phyloP scores from a whole-genome alignment of 2,888 invertebrate species.

The Drosophila fungiperda region DNA sequence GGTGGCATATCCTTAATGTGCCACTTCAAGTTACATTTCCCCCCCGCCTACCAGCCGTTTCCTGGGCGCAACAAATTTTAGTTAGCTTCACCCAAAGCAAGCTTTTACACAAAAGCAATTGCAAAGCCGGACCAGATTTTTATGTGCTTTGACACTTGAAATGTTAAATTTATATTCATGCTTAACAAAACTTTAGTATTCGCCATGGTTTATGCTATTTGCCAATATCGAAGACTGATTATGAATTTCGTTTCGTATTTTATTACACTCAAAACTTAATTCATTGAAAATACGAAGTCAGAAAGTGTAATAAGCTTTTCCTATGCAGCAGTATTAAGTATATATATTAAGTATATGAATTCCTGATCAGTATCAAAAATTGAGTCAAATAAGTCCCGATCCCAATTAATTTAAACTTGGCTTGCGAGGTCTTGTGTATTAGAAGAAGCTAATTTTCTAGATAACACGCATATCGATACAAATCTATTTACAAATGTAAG shows the following conservation, averaged over 20 bases:
- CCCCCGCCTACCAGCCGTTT: conserved; percentile 13
- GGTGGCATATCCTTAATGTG: conserved; percentile 60
- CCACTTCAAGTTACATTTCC: conserved; percentile 41
- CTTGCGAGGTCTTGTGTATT: background rate
- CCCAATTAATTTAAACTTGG: background rate
- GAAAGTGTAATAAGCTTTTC: background rate
- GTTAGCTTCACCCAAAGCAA: conserved; percentile 6
- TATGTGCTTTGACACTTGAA: background rate
- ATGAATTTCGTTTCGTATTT: background rate
- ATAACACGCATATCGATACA: background rate
- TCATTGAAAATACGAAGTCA: background rate
- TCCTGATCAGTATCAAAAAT: background rate
- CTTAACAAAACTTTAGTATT: background rate
- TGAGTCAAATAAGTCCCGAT: background rate
- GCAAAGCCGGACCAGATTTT: conserved; percentile 5
- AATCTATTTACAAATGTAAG: background rate
- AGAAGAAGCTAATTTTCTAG: background rate
- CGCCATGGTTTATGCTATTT: background rate
- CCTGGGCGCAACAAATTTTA: conserved; percentile 32
- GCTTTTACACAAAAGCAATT: conserved; percentile 4
- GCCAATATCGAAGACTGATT: background rate
- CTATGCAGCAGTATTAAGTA: background rate
- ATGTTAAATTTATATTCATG: background rate
- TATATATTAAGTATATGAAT: background rate
- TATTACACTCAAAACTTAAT: background rate